These are phyloP conservation scores for Trissoscelio sp. DNA, from an alignment of 2,888 invertebrate species.

Conservation along the genomic window DNA sequence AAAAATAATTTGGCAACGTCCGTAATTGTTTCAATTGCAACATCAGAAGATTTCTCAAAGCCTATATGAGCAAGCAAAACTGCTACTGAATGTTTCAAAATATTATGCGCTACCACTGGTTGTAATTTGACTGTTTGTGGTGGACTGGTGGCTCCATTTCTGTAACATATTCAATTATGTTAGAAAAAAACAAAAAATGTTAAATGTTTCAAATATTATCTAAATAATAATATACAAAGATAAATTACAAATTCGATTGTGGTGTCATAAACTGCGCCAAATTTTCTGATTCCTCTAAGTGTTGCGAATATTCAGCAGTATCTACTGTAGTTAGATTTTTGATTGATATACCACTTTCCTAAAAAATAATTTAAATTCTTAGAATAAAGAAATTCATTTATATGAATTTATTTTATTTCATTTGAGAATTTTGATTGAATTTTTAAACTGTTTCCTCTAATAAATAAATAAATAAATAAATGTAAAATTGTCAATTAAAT, in stretches of 20 bases:
- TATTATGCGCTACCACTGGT: constrained; percentile 76
- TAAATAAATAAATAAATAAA: not conserved
- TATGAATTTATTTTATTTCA: too few species aligned
- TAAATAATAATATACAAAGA: not conserved
- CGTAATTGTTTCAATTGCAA: constrained; percentile 83
- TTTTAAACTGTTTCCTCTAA: too few species aligned
- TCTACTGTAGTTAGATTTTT: constrained; percentile 77
- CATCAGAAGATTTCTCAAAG: constrained; percentile 84
- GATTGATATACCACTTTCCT: constrained; percentile 79
- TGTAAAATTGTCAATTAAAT: not conserved
- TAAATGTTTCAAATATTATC: not conserved
- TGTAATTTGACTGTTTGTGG: constrained; percentile 74
- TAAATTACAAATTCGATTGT: constrained; percentile 65
- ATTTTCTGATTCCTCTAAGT: constrained; percentile 59
- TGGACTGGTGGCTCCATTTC: constrained; percentile 72
- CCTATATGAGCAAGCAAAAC: constrained; percentile 85
- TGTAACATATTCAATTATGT: constrained; percentile 58
- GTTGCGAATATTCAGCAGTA: constrained; percentile 53
- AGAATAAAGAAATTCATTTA: too few species aligned
- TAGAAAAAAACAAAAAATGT: not conserved
- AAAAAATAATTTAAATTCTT: constrained; percentile 29
- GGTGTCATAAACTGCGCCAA: constrained; percentile 68
- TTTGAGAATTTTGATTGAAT: too few species aligned
- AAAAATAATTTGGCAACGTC: constrained; percentile 84
- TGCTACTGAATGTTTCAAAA: constrained; percentile 84